Evolutionary conservation across 1,140 invertebrate genomes (phyloP).

Genomic region (Pemphigus obesinymphae): DNA sequence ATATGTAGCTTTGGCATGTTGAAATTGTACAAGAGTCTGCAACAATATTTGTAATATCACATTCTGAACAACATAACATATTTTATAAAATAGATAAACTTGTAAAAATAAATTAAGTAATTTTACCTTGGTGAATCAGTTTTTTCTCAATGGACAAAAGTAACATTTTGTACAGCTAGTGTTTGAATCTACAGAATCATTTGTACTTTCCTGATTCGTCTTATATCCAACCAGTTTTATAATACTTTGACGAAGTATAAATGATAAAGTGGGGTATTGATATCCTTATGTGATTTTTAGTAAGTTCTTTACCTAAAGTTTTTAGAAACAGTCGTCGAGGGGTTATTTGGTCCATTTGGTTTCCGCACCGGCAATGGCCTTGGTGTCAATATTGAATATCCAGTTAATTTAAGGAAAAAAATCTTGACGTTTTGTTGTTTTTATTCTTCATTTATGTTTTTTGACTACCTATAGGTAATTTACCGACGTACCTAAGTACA

Average conservation of each 20-base stretch:
- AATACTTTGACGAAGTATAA: neutral
- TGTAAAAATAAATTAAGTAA: neutral
- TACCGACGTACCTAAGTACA: too few species aligned
- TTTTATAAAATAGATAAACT: neutral
- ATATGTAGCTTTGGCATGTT: neutral
- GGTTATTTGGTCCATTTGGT: neutral
- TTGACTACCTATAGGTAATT: too few species aligned
- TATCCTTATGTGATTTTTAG: neutral
- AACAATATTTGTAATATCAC: neutral
- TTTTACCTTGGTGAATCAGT: neutral
- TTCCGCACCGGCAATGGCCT: too few species aligned
- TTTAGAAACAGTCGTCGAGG: neutral
- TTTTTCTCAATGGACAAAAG: slow-evolving; percentile 14
- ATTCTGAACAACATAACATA: neutral
- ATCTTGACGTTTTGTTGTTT: too few species aligned
- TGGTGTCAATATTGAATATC: too few species aligned
- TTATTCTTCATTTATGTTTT: too few species aligned
- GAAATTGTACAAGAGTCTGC: neutral
- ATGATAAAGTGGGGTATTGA: neutral
- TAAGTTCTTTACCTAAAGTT: neutral
- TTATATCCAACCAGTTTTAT: neutral
- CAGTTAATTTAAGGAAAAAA: too few species aligned
- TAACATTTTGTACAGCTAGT: neutral
- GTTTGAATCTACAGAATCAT: neutral
- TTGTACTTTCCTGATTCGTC: neutral